Conservation (phyloP, 2,797 vertebrate species). For the Tinamus major region DNA sequence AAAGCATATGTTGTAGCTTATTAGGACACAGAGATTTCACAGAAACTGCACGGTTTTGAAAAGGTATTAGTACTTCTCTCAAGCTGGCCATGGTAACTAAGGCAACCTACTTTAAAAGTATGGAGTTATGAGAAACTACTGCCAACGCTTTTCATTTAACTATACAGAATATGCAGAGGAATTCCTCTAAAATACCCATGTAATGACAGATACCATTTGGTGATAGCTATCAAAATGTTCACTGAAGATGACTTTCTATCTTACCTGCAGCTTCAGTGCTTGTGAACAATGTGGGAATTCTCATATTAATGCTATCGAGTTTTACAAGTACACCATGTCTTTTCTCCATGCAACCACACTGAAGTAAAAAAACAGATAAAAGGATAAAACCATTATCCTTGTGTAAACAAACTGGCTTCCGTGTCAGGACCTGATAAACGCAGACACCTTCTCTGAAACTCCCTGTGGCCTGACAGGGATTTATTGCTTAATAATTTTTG, state of each 20-base stretch:
- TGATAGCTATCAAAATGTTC: background rate
- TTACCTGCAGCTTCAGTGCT: background rate
- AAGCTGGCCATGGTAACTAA: conserved; percentile 57
- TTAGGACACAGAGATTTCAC: conserved; percentile 7
- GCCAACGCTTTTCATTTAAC: conserved; percentile 44
- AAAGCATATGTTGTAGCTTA: background rate
- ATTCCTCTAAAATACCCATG: background rate
- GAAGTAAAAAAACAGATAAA: background rate
- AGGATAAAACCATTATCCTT: background rate
- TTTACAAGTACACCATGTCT: background rate
- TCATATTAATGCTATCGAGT: background rate
- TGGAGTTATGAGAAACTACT: conserved; percentile 38
- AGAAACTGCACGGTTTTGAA: conserved; percentile 47
- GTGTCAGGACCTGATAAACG: background rate
- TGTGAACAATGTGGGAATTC: background rate
- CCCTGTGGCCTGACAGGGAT: background rate
- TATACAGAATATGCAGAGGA: background rate
- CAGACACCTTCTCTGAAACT: background rate
- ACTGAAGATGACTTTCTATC: background rate
- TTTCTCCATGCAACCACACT: background rate
- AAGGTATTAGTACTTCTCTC: conserved; percentile 55
- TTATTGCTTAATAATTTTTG: background rate
- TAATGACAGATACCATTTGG: background rate
- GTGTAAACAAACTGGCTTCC: background rate
- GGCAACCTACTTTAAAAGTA: conserved; percentile 59